Evolutionary conservation across 2,113 vertebrate species (phyloP).

Genomic region (Panurus biarmicus): DNA sequence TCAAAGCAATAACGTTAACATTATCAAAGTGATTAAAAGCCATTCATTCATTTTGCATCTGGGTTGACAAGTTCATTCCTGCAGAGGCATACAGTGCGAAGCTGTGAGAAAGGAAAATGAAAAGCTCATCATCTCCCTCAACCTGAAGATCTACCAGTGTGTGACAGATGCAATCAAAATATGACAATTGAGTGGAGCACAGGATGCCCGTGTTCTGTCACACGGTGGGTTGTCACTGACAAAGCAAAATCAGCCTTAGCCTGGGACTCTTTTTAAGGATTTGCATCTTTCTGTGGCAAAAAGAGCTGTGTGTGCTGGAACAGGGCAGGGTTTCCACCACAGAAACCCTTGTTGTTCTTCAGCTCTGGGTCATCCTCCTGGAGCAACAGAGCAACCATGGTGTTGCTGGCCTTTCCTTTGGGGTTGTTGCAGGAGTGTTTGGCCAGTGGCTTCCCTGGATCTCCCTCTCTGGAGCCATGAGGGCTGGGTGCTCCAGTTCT

Average conservation of each 20-base stretch:
- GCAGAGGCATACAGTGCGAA: not conserved
- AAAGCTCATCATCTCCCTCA: constrained; percentile 7
- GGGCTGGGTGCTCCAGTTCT: not conserved
- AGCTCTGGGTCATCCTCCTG: not conserved
- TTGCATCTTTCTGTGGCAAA: not conserved
- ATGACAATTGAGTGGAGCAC: not conserved
- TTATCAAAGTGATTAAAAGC: constrained; percentile 62
- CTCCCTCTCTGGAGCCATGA: rapidly evolving
- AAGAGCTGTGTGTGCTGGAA: not conserved
- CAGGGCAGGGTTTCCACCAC: not conserved
- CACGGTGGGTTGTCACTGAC: not conserved
- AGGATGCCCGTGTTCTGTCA: not conserved
- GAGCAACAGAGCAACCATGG: rapidly evolving
- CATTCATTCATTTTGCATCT: constrained; percentile 45
- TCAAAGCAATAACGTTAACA: constrained; percentile 45
- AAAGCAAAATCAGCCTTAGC: not conserved
- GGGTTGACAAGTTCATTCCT: constrained; percentile 52
- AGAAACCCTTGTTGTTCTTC: not conserved
- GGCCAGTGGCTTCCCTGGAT: not conserved
- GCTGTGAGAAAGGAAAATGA: not conserved
- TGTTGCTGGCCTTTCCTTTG: not conserved
- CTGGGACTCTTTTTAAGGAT: not conserved
- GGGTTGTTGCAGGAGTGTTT: not conserved
- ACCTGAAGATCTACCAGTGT: not conserved
- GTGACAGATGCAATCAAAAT: constrained; percentile 49